These are phyloP conservation scores for Podotricha telesiphe DNA, from an alignment of 2,888 invertebrate genomes.

Conservation along the genomic window DNA sequence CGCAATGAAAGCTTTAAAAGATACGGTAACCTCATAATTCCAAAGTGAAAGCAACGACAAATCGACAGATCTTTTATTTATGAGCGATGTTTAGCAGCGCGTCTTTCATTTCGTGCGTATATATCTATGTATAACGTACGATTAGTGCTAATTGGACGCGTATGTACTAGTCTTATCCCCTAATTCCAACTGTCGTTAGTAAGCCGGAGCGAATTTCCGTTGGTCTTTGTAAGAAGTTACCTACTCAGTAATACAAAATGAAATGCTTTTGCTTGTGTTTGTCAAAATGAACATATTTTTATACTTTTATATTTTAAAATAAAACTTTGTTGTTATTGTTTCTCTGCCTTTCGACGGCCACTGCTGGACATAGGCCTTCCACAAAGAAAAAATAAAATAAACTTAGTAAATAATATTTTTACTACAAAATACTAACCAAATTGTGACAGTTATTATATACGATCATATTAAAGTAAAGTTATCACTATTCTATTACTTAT, in stretches of 20 bases:
- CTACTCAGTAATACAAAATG: background rate
- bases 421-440: no score
- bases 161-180: slow-evolving; percentile 46
- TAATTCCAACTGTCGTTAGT: slow-evolving; percentile 50
- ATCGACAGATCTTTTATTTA: slow-evolving; percentile 48
- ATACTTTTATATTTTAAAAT: no score
- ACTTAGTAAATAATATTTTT: no score
- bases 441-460: no score
- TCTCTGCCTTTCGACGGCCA: no score
- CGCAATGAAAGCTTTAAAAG: slow-evolving; percentile 31
- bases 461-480: no score
- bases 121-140: slow-evolving; percentile 22
- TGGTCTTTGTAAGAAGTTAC: slow-evolving; percentile 27
- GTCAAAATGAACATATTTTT: no score
- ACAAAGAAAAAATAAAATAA: no score
- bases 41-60: slow-evolving; percentile 64
- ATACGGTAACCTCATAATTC: slow-evolving; percentile 54
- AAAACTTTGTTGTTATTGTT: no score
- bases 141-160: slow-evolving; percentile 43
- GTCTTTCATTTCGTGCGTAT: slow-evolving; percentile 21
- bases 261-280: background rate
- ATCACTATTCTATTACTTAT: no score
- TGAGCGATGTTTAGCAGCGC: slow-evolving; percentile 37
- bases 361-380: no score
- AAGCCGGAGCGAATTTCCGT: slow-evolving; percentile 45